Base-by-base conservation (phyloP, 2,113 vertebrate species). In the Nestor notabilis region DNA sequence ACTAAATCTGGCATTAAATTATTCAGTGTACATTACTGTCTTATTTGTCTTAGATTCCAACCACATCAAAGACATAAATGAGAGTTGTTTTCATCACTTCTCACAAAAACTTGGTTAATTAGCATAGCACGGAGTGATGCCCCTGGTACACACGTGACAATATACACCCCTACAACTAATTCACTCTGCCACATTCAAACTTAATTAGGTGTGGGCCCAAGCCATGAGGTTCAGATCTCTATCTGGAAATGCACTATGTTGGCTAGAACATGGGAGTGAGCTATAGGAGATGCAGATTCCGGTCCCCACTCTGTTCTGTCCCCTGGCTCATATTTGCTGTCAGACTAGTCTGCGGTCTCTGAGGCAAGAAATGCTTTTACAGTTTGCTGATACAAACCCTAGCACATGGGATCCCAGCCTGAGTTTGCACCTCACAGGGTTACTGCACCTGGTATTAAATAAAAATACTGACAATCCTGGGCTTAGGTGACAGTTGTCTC, bases 91-190 rank as follows among this genome's bases (percentile, higher is more conserved):
- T 91, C 84, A 83, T 78, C 95, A 93, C 95, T 83, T 96, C 95
- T 94, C 89, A 78, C 82, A 95, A 89, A 95, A 95, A 89, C 94
- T 93, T 61, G 65, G 91, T 92, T 97, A 96, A 97, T 96, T 92
- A 97, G 91, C 9, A 4, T 83, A 65, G 90, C 89, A 94, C 7
- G 0, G 89, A 95, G 80, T 5, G 4, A 70, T 94, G 94, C 77
- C 94, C 93, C 90, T 50, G 84, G 76, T 89, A 81, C 76, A 74
- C 95, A 93, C 19, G 55, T 95, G 97, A 92, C 89, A 87, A 81
- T 49, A 56, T 25, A 81, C 91, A 91, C 93, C 92, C 95, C 77
- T 95, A 90, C 89, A 33, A 33, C 21, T 58, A 68, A 88, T 75
- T 94, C 91, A 68, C 72, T 90, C 65, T 60, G 91, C 92, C 85